phyloP scores from a whole-genome alignment of 2,113 vertebrate species.

The Chionodraco myersi region DNA sequence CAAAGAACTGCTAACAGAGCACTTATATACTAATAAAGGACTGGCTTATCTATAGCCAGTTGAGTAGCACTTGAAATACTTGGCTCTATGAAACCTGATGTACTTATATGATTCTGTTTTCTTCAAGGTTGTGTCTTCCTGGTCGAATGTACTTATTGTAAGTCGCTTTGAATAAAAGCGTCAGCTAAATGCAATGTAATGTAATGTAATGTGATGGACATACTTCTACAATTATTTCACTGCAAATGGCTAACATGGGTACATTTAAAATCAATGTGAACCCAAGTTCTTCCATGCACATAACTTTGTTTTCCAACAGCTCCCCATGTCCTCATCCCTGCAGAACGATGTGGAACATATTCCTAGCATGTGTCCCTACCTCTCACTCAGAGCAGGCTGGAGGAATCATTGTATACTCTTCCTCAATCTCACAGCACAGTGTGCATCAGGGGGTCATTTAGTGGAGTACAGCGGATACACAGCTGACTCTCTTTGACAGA shows the following conservation, averaged over 20 bases:
- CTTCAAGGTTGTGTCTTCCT: too few relatives aligned
- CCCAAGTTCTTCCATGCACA: slow-evolving; percentile 34
- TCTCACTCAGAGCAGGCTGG: slow-evolving; percentile 52
- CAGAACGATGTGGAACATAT: slow-evolving; percentile 74
- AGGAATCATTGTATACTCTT: slow-evolving; percentile 60
- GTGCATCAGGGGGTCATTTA: slow-evolving; percentile 40
- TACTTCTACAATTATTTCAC: slow-evolving; percentile 37
- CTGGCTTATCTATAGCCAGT: too few relatives aligned
- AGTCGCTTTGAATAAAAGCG: too few relatives aligned
- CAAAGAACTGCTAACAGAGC: too few relatives aligned
- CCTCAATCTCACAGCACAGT: slow-evolving; percentile 35
- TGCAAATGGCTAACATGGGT: slow-evolving; percentile 45
- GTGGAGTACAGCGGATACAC: slow-evolving; percentile 17
- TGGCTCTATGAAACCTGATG: too few relatives aligned
- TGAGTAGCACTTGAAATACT: too few relatives aligned
- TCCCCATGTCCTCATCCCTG: slow-evolving; percentile 34
- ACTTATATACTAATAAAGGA: too few relatives aligned
- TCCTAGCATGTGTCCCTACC: slow-evolving; percentile 48
- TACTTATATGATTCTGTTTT: too few relatives aligned
- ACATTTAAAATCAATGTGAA: slow-evolving; percentile 50
- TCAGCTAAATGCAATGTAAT: too few relatives aligned
- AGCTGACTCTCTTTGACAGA: slow-evolving; percentile 4
- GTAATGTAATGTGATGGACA: too few relatives aligned
- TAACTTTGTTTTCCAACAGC: slow-evolving; percentile 51
- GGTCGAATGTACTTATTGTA: too few relatives aligned